Percentiles rank a stretch among this genome's conserved stretches.
These are phyloP conservation scores for Echinarachnius parma DNA, from an alignment of 53 echinoderm and acorn worm genomes.

Conservation along the genomic window DNA sequence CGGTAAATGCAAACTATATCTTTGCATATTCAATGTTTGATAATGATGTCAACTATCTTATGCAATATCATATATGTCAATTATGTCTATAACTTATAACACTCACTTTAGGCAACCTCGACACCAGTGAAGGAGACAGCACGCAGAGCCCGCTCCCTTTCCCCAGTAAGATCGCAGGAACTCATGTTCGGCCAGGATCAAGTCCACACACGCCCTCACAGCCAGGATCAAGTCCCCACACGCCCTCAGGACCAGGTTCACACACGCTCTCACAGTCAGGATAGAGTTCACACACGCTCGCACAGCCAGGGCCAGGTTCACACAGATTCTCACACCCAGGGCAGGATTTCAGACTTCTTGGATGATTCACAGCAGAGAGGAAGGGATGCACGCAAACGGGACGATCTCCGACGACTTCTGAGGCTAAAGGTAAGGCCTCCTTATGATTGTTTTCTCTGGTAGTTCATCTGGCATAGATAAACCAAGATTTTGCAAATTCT, in stretches of 20 bases:
- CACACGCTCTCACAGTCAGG: constrained; percentile 7
- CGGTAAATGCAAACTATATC: no score
- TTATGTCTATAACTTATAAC: not conserved
- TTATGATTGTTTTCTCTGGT: no score
- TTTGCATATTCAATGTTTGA: no score
- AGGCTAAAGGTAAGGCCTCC: constrained; percentile 87
- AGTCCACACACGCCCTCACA: no score
- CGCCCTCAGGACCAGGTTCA: not conserved
- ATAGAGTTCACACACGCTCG: not conserved
- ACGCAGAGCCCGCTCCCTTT: constrained; percentile 61
- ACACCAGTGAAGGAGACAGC: constrained; percentile 33
- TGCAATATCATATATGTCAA: not conserved
- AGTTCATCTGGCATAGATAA: no score
- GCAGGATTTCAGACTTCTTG: constrained; percentile 26
- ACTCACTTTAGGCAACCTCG: constrained; percentile 46
- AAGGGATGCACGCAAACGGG: constrained; percentile 47
- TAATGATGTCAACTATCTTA: no score
- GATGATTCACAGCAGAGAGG: not conserved
- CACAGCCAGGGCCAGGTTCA: not conserved
- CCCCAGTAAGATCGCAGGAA: constrained; percentile 10
- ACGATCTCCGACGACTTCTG: constrained; percentile 69
- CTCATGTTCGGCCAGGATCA: not conserved
- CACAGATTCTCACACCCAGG: constrained; percentile 7
- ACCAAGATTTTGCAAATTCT: no score
- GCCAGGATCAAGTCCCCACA: no score